Conservation (phyloP, 2,797 vertebrate genomes). For the Eutrigla gurnardus region DNA sequence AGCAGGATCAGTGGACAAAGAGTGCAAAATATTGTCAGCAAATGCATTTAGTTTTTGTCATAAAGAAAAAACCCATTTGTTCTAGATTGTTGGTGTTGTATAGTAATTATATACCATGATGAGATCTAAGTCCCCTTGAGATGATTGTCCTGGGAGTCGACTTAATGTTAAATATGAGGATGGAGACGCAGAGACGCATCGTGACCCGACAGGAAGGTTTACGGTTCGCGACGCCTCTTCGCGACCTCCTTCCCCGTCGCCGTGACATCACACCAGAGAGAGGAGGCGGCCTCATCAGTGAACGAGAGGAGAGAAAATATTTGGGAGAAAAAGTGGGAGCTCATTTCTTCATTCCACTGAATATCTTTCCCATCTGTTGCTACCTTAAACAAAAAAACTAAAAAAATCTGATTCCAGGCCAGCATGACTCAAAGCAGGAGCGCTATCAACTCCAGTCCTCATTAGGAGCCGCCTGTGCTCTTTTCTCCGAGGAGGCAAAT, state of each 20-base stretch:
- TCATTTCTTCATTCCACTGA: conserved; percentile 20
- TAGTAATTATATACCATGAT: neutral
- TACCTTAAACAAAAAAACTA: conserved; percentile 6
- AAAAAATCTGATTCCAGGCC: conserved; percentile 25
- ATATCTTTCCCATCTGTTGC: conserved; percentile 36
- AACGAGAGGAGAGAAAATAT: conserved; percentile 7
- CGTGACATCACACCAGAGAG: conserved; percentile 28
- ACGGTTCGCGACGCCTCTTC: neutral
- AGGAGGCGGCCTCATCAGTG: conserved; percentile 51
- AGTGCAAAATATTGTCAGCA: no score
- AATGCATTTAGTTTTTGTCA: no score
- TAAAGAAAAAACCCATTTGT: neutral
- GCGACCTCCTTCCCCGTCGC: conserved; percentile 12
- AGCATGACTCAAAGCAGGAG: conserved; percentile 51
- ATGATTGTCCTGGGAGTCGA: conserved; percentile 17
- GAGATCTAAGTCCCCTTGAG: conserved; percentile 47
- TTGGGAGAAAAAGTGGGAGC: neutral
- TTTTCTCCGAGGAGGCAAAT: conserved; percentile 37
- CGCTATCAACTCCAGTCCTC: conserved; percentile 48
- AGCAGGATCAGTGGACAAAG: no score
- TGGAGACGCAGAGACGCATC: conserved; percentile 24
- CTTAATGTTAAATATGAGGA: conserved; percentile 16
- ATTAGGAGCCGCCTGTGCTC: conserved; percentile 35
- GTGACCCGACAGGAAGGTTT: neutral
- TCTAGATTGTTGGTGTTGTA: neutral